Evolutionary conservation across 2,113 vertebrate genomes (phyloP).

Genomic region (Gobiocypris rarus): DNA sequence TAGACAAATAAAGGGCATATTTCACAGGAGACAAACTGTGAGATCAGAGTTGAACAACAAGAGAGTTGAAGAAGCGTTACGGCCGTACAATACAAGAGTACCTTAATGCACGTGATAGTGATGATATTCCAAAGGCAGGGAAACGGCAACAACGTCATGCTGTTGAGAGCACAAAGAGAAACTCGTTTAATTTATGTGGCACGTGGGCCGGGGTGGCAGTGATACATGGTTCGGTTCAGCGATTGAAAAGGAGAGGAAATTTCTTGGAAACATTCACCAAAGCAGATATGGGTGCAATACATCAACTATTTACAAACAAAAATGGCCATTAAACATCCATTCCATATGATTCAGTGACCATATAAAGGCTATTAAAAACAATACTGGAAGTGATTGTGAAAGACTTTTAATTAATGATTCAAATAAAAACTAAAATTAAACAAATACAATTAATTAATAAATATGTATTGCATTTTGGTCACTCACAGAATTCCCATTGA

Average conservation of each 20-base stretch:
- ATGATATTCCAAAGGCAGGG: constrained; percentile 66
- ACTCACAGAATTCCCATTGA: neutral
- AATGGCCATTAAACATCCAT: constrained; percentile 83
- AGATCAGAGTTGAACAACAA: neutral
- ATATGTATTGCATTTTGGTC: neutral
- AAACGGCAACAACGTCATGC: constrained; percentile 25
- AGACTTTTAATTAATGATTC: neutral
- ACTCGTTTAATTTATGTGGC: constrained; percentile 94
- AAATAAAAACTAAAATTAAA: neutral
- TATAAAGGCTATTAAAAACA: constrained; percentile 72
- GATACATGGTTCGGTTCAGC: constrained; percentile 96
- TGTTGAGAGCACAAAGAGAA: constrained; percentile 47
- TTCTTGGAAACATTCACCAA: constrained; percentile 96
- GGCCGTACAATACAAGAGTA: constrained; percentile 57
- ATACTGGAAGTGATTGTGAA: constrained; percentile 34
- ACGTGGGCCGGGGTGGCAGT: constrained; percentile 90
- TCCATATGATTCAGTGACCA: constrained; percentile 77
- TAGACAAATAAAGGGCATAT: neutral
- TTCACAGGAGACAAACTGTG: neutral
- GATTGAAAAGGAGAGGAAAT: constrained; percentile 99
- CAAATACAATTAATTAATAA: neutral
- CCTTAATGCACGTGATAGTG: constrained; percentile 83
- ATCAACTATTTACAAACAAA: constrained; percentile 91
- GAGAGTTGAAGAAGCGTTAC: constrained; percentile 20
- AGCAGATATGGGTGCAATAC: constrained; percentile 89